Percentiles rank a stretch among this genome's conserved stretches.
These are phyloP conservation scores for Spodoptera littoralis DNA, from an alignment of 2,888 invertebrate species.

Conservation along the genomic window DNA sequence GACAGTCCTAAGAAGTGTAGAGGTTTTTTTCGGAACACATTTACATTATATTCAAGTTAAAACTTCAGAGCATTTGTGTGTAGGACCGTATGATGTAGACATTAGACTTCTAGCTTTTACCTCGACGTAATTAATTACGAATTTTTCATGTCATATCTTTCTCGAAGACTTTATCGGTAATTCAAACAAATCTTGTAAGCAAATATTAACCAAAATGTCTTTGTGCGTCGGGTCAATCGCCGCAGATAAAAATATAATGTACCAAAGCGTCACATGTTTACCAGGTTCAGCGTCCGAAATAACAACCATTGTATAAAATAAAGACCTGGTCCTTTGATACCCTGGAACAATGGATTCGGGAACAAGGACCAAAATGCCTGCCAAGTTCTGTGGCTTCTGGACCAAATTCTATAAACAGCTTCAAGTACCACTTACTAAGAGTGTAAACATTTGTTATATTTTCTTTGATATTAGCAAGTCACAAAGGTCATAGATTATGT, in stretches of 20 bases:
- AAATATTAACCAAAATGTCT: constrained; percentile 38
- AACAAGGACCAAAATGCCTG: constrained; percentile 27
- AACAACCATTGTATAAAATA: constrained; percentile 55
- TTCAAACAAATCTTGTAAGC: constrained; percentile 22
- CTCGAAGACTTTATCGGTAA: not conserved
- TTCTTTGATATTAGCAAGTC: too few species aligned
- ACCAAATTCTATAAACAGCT: too few species aligned
- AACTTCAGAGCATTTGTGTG: too few species aligned
- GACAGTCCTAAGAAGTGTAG: too few species aligned
- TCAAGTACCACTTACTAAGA: too few species aligned
- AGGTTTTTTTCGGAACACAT: too few species aligned
- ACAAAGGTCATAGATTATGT: not conserved
- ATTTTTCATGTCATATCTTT: too few species aligned
- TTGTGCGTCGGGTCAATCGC: constrained; percentile 46
- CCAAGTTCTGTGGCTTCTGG: constrained; percentile 18
- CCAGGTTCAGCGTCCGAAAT: constrained; percentile 60
- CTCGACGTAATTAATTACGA: too few species aligned
- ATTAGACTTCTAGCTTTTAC: too few species aligned
- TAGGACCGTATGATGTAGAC: too few species aligned
- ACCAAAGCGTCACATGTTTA: constrained; percentile 47
- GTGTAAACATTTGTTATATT: too few species aligned
- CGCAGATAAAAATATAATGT: constrained; percentile 58
- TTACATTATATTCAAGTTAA: too few species aligned
- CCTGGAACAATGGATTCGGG: constrained; percentile 19
- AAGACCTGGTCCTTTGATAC: constrained; percentile 32